Evolutionary conservation across 2,888 invertebrate species (phyloP).

Genomic region (Poecilobothrus nobilitatus): DNA sequence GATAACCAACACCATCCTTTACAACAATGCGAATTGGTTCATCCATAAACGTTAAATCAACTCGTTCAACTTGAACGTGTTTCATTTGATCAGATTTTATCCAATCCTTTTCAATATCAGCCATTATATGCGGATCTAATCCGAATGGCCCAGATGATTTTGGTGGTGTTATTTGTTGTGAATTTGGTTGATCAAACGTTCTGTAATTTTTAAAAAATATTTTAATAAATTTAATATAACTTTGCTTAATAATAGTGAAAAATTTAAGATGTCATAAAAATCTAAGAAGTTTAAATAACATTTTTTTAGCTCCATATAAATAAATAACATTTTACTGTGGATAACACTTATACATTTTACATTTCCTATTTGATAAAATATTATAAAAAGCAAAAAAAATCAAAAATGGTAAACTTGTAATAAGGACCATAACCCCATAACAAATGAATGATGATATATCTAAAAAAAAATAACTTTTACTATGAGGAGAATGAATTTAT

Average conservation of each 20-base stretch:
- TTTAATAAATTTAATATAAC: background rate
- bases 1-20: slow-evolving; percentile 44
- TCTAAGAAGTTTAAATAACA: no score
- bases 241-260: background rate
- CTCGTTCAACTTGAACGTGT: slow-evolving; percentile 37
- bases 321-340: no score
- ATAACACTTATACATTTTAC: no score
- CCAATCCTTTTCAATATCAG: slow-evolving; percentile 54
- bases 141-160: slow-evolving; percentile 64
- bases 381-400: no score
- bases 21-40: slow-evolving; percentile 48
- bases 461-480: background rate
- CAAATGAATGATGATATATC: no score
- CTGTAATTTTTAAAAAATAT: slow-evolving; percentile 23
- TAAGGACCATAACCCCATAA: no score
- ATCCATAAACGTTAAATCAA: slow-evolving; percentile 42
- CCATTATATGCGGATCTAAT: slow-evolving; percentile 64
- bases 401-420: no score
- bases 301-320: no score
- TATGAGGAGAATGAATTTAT: background rate
- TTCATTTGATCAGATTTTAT: slow-evolving; percentile 43
- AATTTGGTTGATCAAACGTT: slow-evolving; percentile 37
- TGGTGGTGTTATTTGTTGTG: slow-evolving; percentile 43
- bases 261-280: background rate
- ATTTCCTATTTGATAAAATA: no score